Conservation (phyloP, 2,113 vertebrate species). For the Hemiscyllium ocellatum region DNA sequence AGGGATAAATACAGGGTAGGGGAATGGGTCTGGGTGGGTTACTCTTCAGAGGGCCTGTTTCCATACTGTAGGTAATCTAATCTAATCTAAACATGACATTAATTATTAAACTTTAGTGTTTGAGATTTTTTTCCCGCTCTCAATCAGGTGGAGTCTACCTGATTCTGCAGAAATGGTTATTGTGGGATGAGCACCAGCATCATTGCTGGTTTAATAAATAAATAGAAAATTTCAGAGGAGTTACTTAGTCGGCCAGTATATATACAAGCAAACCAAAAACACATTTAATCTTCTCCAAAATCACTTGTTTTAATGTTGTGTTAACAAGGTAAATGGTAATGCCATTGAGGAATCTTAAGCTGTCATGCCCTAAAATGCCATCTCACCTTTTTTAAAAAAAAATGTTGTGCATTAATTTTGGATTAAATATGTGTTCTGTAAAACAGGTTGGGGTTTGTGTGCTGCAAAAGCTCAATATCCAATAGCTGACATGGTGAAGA, state of each 20-base stretch:
- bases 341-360: not conserved
- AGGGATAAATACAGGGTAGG: no score
- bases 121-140: not conserved
- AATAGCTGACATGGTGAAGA: constrained; percentile 71
- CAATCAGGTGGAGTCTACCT: not conserved
- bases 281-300: not conserved
- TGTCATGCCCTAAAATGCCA: not conserved
- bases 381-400: not conserved
- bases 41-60: no score
- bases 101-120: not conserved
- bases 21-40: no score
- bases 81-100: not conserved
- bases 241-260: not conserved
- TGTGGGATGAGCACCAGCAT: not conserved
- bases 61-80: no score
- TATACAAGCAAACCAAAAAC: not conserved
- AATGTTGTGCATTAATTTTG: not conserved
- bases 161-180: not conserved
- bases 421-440: not conserved
- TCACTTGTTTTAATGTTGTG: not conserved
- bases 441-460: constrained; percentile 67
- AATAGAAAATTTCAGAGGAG: not conserved
- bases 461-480: constrained; percentile 71
- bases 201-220: not conserved
- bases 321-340: not conserved